Conservation (phyloP, 1,140 invertebrate species). For the Orchestia grillus region DNA sequence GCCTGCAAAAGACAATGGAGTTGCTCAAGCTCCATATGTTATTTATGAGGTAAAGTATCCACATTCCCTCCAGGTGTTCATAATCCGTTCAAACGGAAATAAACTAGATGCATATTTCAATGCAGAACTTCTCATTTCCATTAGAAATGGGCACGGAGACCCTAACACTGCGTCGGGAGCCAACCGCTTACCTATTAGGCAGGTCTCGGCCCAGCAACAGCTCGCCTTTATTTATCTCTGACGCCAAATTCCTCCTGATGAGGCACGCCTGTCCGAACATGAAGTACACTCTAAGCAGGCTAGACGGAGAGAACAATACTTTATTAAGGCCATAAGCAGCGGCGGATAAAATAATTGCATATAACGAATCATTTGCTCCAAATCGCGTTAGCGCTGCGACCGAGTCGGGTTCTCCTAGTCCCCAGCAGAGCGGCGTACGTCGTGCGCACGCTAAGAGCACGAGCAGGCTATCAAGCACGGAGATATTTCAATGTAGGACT, state of each 20-base stretch:
- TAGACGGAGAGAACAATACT: neutral
- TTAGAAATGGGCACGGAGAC: too few species aligned
- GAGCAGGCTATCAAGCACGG: neutral
- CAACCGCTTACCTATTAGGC: too few species aligned
- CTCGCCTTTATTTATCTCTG: neutral
- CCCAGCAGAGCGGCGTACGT: neutral
- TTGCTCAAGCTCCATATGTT: too few species aligned
- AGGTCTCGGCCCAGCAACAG: neutral
- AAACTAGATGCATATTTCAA: too few species aligned
- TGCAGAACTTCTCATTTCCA: too few species aligned
- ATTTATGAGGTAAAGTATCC: too few species aligned
- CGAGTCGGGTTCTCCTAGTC: neutral
- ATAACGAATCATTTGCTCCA: neutral
- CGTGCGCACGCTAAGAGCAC: neutral
- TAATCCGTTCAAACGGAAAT: too few species aligned
- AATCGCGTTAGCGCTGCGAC: neutral
- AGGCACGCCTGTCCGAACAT: neutral
- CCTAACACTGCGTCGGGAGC: too few species aligned
- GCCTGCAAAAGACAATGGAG: too few species aligned
- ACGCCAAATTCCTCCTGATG: neutral
- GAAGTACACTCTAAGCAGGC: neutral
- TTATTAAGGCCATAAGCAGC: neutral
- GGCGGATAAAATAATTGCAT: neutral
- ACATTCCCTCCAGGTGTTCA: too few species aligned
- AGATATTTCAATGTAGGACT: neutral